Conservation (phyloP, 92 coral and sea anemone species). For the Meandrina meandrites region DNA sequence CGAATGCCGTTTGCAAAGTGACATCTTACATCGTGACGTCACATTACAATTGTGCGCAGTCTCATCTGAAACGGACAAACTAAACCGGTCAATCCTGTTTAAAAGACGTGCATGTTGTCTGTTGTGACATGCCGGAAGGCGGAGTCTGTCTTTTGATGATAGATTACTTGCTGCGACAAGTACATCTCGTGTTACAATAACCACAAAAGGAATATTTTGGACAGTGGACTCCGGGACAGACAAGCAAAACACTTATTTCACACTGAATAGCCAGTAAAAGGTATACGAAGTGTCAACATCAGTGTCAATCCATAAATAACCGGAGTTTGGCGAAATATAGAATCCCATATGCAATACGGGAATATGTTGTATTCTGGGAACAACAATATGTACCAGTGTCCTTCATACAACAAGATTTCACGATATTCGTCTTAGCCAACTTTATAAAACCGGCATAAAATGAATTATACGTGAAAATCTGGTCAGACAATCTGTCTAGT, state of each 20-base stretch:
- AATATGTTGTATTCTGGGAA: not conserved
- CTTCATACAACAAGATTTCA: not conserved
- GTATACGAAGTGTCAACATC: not conserved
- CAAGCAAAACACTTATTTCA: not conserved
- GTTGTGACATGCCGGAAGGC: slow-evolving; percentile 21
- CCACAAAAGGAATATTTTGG: slow-evolving; percentile 11
- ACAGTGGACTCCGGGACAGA: slow-evolving; percentile 23
- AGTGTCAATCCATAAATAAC: not conserved
- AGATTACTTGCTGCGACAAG: not conserved
- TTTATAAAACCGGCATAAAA: not conserved
- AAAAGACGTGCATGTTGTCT: slow-evolving; percentile 10
- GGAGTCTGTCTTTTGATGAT: slow-evolving; percentile 5
- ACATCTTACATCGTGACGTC: slow-evolving; percentile 19
- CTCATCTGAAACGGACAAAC: slow-evolving; percentile 7
- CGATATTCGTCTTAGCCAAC: not conserved
- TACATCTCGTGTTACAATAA: not conserved
- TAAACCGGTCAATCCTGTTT: slow-evolving; percentile 37
- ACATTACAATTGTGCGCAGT: slow-evolving; percentile 19
- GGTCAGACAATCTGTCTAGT: not conserved
- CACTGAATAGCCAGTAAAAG: not conserved
- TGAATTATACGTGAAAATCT: not conserved
- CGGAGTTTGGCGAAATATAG: not conserved
- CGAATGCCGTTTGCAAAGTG: slow-evolving; percentile 17
- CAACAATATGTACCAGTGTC: not conserved
- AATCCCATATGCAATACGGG: not conserved